Evolutionary conservation across 1,140 invertebrate genomes (phyloP), one percentile per base, ranked within the genome.

Genomic region (Aporrectodea caliginosa): DNA sequence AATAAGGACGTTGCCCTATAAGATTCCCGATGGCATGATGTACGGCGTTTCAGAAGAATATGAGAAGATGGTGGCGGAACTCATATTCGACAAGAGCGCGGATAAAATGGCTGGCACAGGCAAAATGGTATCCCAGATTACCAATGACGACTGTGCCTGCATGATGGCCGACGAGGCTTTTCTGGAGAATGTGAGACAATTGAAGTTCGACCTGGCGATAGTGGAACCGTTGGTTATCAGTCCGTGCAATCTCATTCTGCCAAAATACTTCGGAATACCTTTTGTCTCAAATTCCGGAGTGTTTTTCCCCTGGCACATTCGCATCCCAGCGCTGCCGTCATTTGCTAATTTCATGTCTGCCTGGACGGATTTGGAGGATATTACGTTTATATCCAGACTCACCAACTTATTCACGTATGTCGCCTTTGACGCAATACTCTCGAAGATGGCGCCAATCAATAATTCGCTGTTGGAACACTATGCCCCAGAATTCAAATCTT

Each of bases 321-420:
- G 43, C 2, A 22, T 35, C 32, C 73, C 73, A 75, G 73, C 73
- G 16, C 34, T 75, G 73, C 73, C 73, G 12, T 75, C 73, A 6
- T 75, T 75, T 32, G 30, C 43, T 12, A 6, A 6, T 12, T 58
- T 58, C 43, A 6, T 58, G 6, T 22, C 22, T 6, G 22, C 43
- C 22, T 58, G 43, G 43, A 58, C 43, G 6, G 22, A 22, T 58
- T 22, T 58, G 6, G 43, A 6, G 6, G 43, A 58, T 58, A 58
- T 58, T 22, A 58, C 43, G 6, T 12, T 58, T 12, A 12, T 12
- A 12, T 58, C 43, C 22, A 6, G 43, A 58, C 22, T 58, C 43
- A 6, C 6, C 6, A 58, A 58, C 22, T 22, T 58, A 58, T 12
- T 58, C 6, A 58, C 43, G 6, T 58, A 58, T 58, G 43, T 58